Evolutionary conservation across 2,888 invertebrate genomes (phyloP), one percentile per base, ranked within the genome.

Genomic region (Glaucopsyche alexis): DNA sequence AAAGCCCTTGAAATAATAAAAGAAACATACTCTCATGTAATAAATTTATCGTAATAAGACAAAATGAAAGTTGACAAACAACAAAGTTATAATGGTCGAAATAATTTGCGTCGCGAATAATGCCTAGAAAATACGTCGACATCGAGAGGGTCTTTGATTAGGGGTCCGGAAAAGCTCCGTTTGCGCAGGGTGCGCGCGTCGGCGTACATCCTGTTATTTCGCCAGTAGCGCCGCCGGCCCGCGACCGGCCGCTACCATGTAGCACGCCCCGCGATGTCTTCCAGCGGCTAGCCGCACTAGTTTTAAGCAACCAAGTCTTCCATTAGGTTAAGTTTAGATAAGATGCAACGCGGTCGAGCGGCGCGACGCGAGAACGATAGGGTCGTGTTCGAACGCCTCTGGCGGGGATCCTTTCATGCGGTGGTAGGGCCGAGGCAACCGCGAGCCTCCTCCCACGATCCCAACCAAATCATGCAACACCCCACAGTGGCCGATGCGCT

Each of bases 381-480:
- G 75, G 91, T 95, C 52, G 94, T 96, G 73, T 96, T 96, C 85
- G 96, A 96, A 81, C 91, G 95, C 29, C 90, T 96, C 72, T 96
- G 96, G 96, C 94, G 95, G 65, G 96, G 96, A 73, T 94, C 94
- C 65, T 94, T 95, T 81, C 93, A 92, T 81, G 89, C 93, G 73
- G 93, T 93, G 76, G 80, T 92, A 29, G 89, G 67, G 11, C 42
- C n/a, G 42, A 85, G 86, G n/a, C 87, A 87, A 83, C 88, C 87
- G 85, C 84, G 87, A 75, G 90, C 91, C 60, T 85, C 87, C 74
- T 87, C 89, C 60, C 87, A 84, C 81, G 89, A 88, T 75, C 87
- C 88, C 74, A 86, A 85, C 67, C 74, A 80, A 52, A 83, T 85
- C 40, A 77, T 80, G 40, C 74, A 72, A 55, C 83, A 79, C 73